Conservation (phyloP, 2,113 vertebrate species). For the Beaufortia kweichowensis region DNA sequence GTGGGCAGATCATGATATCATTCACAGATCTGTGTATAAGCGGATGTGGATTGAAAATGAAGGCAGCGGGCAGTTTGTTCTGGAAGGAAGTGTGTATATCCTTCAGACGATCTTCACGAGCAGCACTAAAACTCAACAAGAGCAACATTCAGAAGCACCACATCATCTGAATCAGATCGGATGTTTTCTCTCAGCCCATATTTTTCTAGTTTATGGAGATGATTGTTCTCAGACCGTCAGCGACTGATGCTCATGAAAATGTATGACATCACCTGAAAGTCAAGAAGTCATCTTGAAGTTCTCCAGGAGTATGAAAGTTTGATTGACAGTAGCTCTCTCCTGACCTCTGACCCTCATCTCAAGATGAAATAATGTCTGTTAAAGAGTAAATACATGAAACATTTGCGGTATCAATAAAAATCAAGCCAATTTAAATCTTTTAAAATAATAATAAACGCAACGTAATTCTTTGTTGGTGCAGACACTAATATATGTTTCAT, state of each 20-base stretch:
- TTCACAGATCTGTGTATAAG: slow-evolving; percentile 61
- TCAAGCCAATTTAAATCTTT: too few relatives aligned
- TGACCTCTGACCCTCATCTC: not conserved
- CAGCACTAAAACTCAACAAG: slow-evolving; percentile 63
- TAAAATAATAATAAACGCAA: too few relatives aligned
- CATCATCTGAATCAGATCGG: slow-evolving; percentile 58
- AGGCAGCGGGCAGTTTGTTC: slow-evolving; percentile 59
- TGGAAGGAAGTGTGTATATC: slow-evolving; percentile 64
- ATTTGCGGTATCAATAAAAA: too few relatives aligned
- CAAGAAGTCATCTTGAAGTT: slow-evolving; percentile 26
- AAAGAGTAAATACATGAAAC: not conserved
- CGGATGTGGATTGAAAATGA: slow-evolving; percentile 57
- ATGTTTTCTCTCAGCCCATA: slow-evolving; percentile 61
- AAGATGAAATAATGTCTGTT: slow-evolving; percentile 19
- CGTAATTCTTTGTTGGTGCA: too few relatives aligned
- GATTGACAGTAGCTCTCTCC: slow-evolving; percentile 15
- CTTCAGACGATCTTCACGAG: slow-evolving; percentile 60
- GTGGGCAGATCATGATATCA: slow-evolving; percentile 63
- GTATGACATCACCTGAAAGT: slow-evolving; percentile 58
- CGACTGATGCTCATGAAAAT: slow-evolving; percentile 47
- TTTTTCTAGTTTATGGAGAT: slow-evolving; percentile 61
- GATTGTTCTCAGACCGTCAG: slow-evolving; percentile 52
- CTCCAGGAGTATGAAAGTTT: not conserved
- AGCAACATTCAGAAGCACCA: slow-evolving; percentile 62
- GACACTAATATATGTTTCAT: too few relatives aligned